A percentile compares a stretch with the other conserved stretches of the same genome.
Conservation (phyloP, 1,140 invertebrate species). For the Cherax destructor region DNA sequence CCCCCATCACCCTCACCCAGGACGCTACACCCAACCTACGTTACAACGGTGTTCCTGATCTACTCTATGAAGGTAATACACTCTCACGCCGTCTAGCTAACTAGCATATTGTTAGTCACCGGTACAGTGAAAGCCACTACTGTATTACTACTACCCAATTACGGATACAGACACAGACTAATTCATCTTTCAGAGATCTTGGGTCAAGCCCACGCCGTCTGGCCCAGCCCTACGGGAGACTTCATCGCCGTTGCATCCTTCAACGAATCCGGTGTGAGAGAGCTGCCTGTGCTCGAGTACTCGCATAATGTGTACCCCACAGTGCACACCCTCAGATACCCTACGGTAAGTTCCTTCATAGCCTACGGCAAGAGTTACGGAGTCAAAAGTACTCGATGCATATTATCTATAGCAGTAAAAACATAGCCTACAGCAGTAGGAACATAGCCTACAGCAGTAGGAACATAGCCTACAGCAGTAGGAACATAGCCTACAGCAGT, state of each 20-base stretch:
- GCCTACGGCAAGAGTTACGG: not conserved
- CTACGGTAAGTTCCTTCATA: constrained; percentile 44
- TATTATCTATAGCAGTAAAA: no score
- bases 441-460: no score
- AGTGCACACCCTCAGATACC: constrained; percentile 62
- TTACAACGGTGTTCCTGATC: constrained; percentile 94
- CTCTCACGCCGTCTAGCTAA: no score
- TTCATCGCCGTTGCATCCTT: constrained; percentile 47
- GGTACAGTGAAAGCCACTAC: no score
- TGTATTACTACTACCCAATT: no score
- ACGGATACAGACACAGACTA: no score
- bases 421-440: no score
- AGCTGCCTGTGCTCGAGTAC: constrained; percentile 62
- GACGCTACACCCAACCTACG: constrained; percentile 85
- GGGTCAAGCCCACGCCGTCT: constrained; percentile 55
- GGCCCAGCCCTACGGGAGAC: constrained; percentile 58
- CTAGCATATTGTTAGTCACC: no score
- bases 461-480: no score
- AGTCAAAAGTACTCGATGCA: not conserved
- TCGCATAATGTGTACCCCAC: constrained; percentile 58
- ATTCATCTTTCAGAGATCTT: constrained; percentile 48
- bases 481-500: no score
- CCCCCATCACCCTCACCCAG: constrained; percentile 83
- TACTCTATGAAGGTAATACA: constrained; percentile 92
- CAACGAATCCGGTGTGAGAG: constrained; percentile 65